Percentiles rank a stretch among this genome's conserved stretches.
These are phyloP conservation scores for Falco rusticolus DNA, from an alignment of 2,797 vertebrate genomes.

Conservation along the genomic window DNA sequence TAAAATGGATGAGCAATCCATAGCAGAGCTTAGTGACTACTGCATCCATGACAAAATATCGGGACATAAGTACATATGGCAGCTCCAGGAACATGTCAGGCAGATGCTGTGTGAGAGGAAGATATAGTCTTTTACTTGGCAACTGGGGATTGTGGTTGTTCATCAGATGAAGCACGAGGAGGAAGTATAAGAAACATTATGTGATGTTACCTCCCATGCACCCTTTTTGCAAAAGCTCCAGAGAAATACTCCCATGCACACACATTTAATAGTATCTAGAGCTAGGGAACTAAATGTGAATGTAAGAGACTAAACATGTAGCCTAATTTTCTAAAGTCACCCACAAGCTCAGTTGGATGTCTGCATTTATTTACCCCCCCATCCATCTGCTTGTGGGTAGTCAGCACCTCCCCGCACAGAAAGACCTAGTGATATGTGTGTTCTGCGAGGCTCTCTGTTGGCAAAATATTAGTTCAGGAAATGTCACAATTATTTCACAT, in stretches of 20 bases:
- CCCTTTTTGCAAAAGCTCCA: not conserved
- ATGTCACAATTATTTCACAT: not conserved
- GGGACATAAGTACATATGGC: not conserved
- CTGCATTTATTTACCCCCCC: not conserved
- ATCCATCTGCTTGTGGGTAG: constrained; percentile 27
- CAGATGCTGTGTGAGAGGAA: constrained; percentile 25
- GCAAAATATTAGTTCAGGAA: constrained; percentile 1
- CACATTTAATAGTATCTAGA: not conserved
- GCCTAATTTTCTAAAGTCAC: constrained; percentile 2
- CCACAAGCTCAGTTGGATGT: not conserved
- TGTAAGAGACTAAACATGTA: not conserved
- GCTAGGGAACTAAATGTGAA: not conserved
- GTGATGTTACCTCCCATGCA: not conserved
- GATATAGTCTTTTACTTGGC: constrained; percentile 15
- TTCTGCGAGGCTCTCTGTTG: not conserved
- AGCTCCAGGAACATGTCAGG: constrained; percentile 16
- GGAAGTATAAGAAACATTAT: not conserved
- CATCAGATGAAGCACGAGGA: not conserved
- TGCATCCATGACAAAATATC: not conserved
- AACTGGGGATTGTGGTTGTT: not conserved
- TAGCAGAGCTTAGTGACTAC: not conserved
- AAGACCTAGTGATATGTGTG: not conserved
- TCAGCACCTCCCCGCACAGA: not conserved
- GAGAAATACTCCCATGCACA: not conserved
- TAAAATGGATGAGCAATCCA: not conserved